Evolutionary conservation across 2,888 invertebrate species (phyloP).

Genomic region (Embidobia sp.): DNA sequence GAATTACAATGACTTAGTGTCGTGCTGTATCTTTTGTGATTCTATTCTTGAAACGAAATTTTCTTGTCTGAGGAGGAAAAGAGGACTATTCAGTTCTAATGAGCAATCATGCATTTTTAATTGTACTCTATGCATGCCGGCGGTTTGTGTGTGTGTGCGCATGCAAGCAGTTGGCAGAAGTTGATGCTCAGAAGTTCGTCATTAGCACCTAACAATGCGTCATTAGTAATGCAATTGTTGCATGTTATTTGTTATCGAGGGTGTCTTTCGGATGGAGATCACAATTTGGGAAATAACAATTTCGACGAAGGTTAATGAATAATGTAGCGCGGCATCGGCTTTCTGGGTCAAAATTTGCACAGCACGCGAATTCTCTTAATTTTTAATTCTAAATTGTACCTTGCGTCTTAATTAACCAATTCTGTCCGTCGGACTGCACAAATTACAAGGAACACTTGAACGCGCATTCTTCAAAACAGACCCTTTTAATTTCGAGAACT

Average conservation of each 20-base stretch:
- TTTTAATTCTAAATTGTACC: constrained; percentile 3
- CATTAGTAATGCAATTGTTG: constrained; percentile 47
- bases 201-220: constrained; percentile 50
- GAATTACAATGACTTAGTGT: constrained; percentile 48
- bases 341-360: constrained; percentile 37
- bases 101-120: constrained; percentile 59
- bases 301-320: constrained; percentile 3
- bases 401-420: background rate
- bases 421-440: background rate
- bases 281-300: constrained; percentile 1
- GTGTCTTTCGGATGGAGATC: constrained; percentile 7
- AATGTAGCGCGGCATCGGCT: background rate
- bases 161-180: constrained; percentile 1
- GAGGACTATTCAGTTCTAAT: constrained; percentile 50
- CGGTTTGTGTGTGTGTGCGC: constrained; percentile 6
- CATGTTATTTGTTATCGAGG: constrained; percentile 30
- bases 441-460: background rate
- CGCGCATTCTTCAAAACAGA: no score
- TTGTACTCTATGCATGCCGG: constrained; percentile 18
- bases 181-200: constrained; percentile 31
- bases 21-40: constrained; percentile 23
- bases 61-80: constrained; percentile 18
- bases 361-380: constrained; percentile 7
- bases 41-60: constrained; percentile 32
- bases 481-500: background rate